Evolutionary conservation across 2,888 invertebrate genomes (phyloP).

Genomic region (Acanthosoma haemorrhoidale): DNA sequence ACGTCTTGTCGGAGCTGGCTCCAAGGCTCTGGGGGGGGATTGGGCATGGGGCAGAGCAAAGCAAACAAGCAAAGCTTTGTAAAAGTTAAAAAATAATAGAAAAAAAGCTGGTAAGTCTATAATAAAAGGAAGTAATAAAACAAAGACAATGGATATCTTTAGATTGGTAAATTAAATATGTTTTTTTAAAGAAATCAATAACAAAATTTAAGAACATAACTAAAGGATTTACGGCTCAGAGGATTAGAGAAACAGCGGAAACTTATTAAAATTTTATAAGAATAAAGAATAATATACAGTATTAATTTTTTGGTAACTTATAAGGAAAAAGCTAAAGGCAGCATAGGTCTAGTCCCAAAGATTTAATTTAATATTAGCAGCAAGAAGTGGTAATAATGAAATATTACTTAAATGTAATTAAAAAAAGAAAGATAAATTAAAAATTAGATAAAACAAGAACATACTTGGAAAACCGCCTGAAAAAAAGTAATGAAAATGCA

Average conservation of each 20-base stretch:
- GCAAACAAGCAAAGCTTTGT: conserved; percentile 28
- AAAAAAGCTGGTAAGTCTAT: background rate
- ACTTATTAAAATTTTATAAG: background rate
- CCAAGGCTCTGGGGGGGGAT: conserved; percentile 9
- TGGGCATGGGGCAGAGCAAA: conserved; percentile 4
- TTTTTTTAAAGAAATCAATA: background rate
- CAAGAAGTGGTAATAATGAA: background rate
- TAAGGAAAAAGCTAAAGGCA: background rate
- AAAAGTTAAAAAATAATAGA: background rate
- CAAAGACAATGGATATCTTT: background rate
- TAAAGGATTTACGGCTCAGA: conserved; percentile 8
- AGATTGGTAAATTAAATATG: background rate
- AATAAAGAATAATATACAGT: background rate
- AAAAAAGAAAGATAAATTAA: background rate
- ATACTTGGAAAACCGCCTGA: background rate
- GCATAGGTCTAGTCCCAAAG: conserved; percentile 6
- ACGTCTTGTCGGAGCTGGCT: conserved; percentile 16
- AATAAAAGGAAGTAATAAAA: background rate
- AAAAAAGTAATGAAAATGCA: background rate
- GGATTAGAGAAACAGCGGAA: conserved; percentile 15
- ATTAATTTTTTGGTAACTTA: conserved; percentile 14
- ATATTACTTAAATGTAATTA: background rate
- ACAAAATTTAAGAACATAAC: background rate
- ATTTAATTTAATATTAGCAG: background rate
- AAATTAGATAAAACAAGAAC: background rate